Percentiles rank a stretch among this genome's conserved stretches.
phyloP scores from a whole-genome alignment of 2,797 vertebrate genomes.

The Diplodus puntazzo region DNA sequence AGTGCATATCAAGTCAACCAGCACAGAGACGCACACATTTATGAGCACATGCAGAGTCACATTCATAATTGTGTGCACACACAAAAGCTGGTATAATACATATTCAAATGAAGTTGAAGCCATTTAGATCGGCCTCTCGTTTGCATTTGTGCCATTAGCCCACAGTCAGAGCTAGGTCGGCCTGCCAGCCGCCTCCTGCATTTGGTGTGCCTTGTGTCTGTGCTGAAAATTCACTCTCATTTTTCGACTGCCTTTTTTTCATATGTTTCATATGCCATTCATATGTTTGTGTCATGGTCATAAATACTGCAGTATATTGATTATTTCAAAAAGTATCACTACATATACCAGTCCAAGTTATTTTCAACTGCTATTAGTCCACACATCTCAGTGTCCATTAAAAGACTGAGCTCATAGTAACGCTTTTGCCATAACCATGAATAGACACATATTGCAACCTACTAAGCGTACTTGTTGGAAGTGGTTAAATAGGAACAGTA shows the following conservation, averaged over 20 bases:
- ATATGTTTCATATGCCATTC: not conserved
- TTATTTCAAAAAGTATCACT: not conserved
- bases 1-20: slow-evolving; percentile 10
- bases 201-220: not conserved
- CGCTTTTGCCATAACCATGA: not conserved
- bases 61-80: slow-evolving; percentile 11
- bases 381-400: slow-evolving; percentile 3
- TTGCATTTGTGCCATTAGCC: slow-evolving; percentile 70
- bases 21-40: slow-evolving; percentile 1
- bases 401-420: slow-evolving; percentile 17
- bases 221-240: slow-evolving; percentile 2
- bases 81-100: slow-evolving; percentile 62
- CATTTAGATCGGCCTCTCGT: slow-evolving; percentile 72
- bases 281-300: not conserved
- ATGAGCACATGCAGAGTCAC: slow-evolving; percentile 42
- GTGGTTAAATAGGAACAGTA: slow-evolving; percentile 16
- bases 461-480: slow-evolving; percentile 22
- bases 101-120: slow-evolving; percentile 82
- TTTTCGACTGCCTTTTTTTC: not conserved
- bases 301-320: slow-evolving; percentile 19
- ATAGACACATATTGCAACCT: slow-evolving; percentile 9
- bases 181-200: slow-evolving; percentile 29
- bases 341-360: not conserved
- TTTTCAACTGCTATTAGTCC: not conserved
- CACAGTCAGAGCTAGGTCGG: slow-evolving; percentile 48